A percentile compares a stretch with the other conserved stretches of the same genome.
These are phyloP conservation scores for Drosophila fuyamai DNA, from an alignment of 1,140 invertebrate genomes.

Conservation along the genomic window DNA sequence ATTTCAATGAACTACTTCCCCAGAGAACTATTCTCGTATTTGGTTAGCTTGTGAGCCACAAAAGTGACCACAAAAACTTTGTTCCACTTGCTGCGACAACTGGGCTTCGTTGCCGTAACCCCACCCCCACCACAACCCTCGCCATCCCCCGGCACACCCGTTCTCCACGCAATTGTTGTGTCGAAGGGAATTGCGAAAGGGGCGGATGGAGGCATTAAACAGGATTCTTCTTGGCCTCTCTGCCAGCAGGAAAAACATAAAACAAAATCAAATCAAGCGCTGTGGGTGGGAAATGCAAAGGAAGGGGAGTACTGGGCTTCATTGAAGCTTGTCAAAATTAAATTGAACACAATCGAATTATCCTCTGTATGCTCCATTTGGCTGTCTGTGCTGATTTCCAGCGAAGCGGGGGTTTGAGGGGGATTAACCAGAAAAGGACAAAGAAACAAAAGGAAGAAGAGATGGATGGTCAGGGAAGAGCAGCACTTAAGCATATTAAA, in stretches of 20 bases:
- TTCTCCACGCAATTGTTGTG: slow-evolving; percentile 54
- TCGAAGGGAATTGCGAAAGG: slow-evolving; percentile 42
- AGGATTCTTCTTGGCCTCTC: slow-evolving; percentile 35
- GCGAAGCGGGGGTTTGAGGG: slow-evolving; percentile 1
- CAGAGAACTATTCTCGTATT: slow-evolving; percentile 32
- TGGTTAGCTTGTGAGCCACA: slow-evolving; percentile 50
- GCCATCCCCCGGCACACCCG: slow-evolving; percentile 11
- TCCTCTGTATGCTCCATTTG: slow-evolving; percentile 79
- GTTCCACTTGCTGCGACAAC: slow-evolving; percentile 20
- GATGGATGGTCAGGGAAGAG: slow-evolving; percentile 6
- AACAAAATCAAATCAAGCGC: slow-evolving; percentile 80
- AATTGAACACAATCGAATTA: slow-evolving; percentile 85
- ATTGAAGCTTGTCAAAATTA: slow-evolving; percentile 85
- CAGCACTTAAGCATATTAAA: slow-evolving; percentile 75
- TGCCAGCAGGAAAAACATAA: slow-evolving; percentile 74
- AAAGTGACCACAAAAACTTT: slow-evolving; percentile 72
- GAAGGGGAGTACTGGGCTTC: slow-evolving; percentile 32
- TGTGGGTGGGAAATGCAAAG: slow-evolving; percentile 29
- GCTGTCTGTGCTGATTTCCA: slow-evolving; percentile 46
- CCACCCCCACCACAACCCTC: slow-evolving; percentile 4
- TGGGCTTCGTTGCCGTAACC: slow-evolving; percentile 10
- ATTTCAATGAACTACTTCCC: slow-evolving; percentile 11
- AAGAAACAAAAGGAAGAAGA: not conserved
- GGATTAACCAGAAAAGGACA: slow-evolving; percentile 1
- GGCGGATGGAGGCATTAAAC: slow-evolving; percentile 31